Percentiles rank a stretch among this genome's conserved stretches.
phyloP scores from a whole-genome alignment of 2,797 vertebrate species.

The Dendrocincla tyrannina region DNA sequence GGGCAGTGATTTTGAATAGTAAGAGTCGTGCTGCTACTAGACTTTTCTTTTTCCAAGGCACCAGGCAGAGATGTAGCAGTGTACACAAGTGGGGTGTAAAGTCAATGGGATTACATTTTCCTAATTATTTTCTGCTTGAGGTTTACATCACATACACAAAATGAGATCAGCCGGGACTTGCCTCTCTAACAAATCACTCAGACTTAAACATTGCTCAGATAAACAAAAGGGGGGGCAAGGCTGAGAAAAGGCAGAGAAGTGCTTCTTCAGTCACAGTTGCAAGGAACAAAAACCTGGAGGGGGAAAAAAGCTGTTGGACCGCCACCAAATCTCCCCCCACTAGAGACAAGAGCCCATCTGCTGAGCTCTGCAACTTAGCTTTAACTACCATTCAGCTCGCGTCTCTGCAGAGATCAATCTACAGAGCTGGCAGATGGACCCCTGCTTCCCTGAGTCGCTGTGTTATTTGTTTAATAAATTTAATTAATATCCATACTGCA shows the following conservation, averaged over 20 bases:
- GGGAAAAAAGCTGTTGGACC: slow-evolving; percentile 83
- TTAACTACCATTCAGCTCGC: slow-evolving; percentile 81
- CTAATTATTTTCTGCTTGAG: slow-evolving; percentile 83
- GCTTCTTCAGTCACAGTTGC: slow-evolving; percentile 79
- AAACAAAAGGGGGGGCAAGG: slow-evolving; percentile 77
- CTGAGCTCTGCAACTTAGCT: slow-evolving; percentile 84
- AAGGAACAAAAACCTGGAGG: slow-evolving; percentile 85
- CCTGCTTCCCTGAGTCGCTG: slow-evolving; percentile 80
- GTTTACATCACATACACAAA: slow-evolving; percentile 78
- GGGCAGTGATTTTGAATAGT: neutral
- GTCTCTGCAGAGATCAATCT: slow-evolving; percentile 84
- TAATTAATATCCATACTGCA: slow-evolving; percentile 91
- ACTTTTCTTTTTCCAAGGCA: slow-evolving; percentile 40
- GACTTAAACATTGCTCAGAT: slow-evolving; percentile 83
- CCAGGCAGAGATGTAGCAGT: slow-evolving; percentile 55
- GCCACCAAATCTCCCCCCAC: slow-evolving; percentile 84
- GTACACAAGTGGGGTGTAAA: slow-evolving; percentile 77
- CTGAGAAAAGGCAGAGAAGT: slow-evolving; percentile 80
- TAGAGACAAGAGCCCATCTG: slow-evolving; percentile 88
- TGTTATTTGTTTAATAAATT: slow-evolving; percentile 94
- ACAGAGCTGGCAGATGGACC: slow-evolving; percentile 87
- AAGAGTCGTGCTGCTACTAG: neutral
- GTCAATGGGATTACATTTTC: slow-evolving; percentile 83
- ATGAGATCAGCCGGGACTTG: slow-evolving; percentile 78
- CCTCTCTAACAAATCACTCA: slow-evolving; percentile 80